Conservation (phyloP, 2,888 invertebrate species). For the Watsonalla cultraria region DNA sequence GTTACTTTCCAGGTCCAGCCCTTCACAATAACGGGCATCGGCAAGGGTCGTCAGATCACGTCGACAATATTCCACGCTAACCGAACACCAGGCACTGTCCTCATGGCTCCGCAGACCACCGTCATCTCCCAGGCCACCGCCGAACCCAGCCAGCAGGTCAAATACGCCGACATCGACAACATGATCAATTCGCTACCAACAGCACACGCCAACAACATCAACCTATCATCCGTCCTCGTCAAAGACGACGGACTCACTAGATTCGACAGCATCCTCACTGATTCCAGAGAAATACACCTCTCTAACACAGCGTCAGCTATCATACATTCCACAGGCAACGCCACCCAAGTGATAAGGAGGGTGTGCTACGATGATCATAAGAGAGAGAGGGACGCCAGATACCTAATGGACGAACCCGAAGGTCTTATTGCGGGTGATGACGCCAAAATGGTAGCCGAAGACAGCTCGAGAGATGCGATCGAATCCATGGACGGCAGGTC, state of each 20-base stretch:
- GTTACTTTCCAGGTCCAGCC: constrained; percentile 54
- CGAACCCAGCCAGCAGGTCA: constrained; percentile 39
- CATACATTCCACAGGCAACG: constrained; percentile 56
- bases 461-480: constrained; percentile 50
- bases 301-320: constrained; percentile 59
- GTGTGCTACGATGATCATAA: constrained; percentile 57
- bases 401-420: constrained; percentile 51
- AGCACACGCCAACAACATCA: constrained; percentile 37
- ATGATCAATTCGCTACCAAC: constrained; percentile 52
- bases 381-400: constrained; percentile 37
- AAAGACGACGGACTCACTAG: constrained; percentile 57
- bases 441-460: constrained; percentile 56
- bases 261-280: constrained; percentile 55
- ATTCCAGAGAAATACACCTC: constrained; percentile 54
- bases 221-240: constrained; percentile 51
- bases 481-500: constrained; percentile 52
- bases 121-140: constrained; percentile 63
- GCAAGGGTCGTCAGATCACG: constrained; percentile 59
- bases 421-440: constrained; percentile 49
- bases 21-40: constrained; percentile 52
- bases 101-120: constrained; percentile 62
- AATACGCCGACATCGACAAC: constrained; percentile 59
- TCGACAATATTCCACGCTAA: constrained; percentile 64
- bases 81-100: constrained; percentile 59
- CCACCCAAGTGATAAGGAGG: constrained; percentile 66